phyloP scores from a whole-genome alignment of 1,140 invertebrate species.

The Goniozus legneri region DNA sequence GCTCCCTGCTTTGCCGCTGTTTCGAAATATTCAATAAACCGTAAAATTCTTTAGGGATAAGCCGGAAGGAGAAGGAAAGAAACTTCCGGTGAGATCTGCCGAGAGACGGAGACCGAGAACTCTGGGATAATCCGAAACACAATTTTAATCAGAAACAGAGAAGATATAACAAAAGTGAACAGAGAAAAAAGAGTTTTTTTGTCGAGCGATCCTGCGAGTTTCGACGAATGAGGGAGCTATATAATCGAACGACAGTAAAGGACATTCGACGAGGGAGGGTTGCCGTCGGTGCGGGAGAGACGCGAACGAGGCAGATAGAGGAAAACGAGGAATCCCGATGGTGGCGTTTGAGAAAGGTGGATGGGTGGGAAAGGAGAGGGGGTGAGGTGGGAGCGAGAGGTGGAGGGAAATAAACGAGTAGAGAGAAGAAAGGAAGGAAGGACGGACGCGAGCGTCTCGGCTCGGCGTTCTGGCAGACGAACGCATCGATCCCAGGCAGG shows the following conservation, averaged over 20 bases:
- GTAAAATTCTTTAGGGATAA: no score
- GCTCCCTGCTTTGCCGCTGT: no score
- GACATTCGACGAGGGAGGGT: conserved; percentile 9
- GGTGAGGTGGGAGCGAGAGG: neutral
- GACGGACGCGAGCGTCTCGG: conserved; percentile 49
- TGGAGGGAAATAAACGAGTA: neutral
- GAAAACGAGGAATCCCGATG: neutral
- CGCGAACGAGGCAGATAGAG: neutral
- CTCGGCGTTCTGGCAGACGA: conserved; percentile 53
- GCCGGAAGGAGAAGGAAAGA: no score
- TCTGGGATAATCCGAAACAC: no score
- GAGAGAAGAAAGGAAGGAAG: conserved; percentile 28
- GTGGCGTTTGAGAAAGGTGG: conserved; percentile 7
- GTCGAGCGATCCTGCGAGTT: no score
- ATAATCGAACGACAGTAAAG: neutral
- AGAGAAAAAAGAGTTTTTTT: neutral
- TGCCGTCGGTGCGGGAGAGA: conserved; percentile 5
- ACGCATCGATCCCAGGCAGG: conserved; percentile 55
- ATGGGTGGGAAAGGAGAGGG: conserved; percentile 12
- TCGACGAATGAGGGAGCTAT: neutral
- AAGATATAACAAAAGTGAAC: no score
- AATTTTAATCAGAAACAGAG: no score
- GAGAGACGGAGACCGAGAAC: no score
- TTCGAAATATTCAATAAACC: no score
- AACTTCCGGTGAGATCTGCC: no score